Evolutionary conservation across 2,113 vertebrate species (phyloP).

Genomic region (Corythaeola cristata): DNA sequence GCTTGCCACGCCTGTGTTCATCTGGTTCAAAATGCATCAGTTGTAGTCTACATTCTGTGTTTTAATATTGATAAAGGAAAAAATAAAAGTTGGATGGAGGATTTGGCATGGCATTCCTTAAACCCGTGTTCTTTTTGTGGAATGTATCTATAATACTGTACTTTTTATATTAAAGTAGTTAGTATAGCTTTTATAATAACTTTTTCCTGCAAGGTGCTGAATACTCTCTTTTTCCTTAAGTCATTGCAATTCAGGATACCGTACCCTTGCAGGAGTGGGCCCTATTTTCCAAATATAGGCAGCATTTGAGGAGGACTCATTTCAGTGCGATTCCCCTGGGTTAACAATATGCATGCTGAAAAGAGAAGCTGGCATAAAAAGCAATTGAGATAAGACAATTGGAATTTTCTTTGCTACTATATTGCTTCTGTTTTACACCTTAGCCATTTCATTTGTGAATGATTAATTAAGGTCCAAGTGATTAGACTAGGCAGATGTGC

Average conservation of each 20-base stretch:
- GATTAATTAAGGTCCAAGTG: neutral
- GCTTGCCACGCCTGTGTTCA: neutral
- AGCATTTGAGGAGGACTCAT: neutral
- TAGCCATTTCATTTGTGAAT: neutral
- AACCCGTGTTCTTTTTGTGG: neutral
- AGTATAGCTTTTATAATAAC: neutral
- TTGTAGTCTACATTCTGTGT: neutral
- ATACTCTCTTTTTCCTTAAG: neutral
- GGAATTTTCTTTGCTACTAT: neutral
- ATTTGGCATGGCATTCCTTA: neutral
- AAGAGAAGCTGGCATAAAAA: neutral
- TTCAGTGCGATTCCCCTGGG: neutral
- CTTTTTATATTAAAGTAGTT: neutral
- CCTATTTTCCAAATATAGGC: neutral
- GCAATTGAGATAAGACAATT: neutral
- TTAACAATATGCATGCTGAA: neutral
- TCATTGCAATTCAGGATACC: neutral
- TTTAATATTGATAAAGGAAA: neutral
- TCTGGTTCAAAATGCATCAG: neutral
- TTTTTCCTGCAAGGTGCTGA: neutral
- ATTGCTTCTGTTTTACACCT: constrained; percentile 17
- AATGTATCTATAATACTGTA: neutral
- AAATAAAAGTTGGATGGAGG: neutral
- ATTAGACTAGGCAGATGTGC: neutral
- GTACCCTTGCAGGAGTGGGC: neutral